These are phyloP conservation scores for Gerris lacustris DNA, from an alignment of 2,888 invertebrate genomes.

Conservation along the genomic window DNA sequence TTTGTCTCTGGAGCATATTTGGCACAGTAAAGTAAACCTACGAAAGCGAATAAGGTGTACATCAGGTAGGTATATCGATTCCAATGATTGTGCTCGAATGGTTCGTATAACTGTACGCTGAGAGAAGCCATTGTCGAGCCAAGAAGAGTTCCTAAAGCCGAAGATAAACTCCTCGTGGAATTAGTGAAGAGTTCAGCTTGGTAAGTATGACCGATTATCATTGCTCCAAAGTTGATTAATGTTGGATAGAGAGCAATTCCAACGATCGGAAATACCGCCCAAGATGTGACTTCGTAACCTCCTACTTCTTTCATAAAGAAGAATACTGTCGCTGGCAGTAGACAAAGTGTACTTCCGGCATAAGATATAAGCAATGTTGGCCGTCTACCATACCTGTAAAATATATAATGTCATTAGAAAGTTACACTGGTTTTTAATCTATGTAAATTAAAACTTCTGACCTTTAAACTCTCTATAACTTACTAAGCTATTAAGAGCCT, in stretches of 20 bases:
- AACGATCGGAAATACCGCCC: background rate
- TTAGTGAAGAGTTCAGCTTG: constrained; percentile 51
- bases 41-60: constrained; percentile 10
- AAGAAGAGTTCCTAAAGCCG: constrained; percentile 33
- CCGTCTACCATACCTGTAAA: constrained; percentile 25
- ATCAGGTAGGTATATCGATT: constrained; percentile 12
- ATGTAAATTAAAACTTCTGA: too few species aligned
- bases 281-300: background rate
- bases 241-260: background rate
- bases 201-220: constrained; percentile 31
- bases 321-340: constrained; percentile 17
- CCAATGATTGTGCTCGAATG: background rate
- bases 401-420: constrained; percentile 22
- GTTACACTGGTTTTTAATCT: too few species aligned
- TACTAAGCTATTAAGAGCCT: too few species aligned
- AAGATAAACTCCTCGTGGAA: constrained; percentile 48
- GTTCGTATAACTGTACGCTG: constrained; percentile 13
- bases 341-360: constrained; percentile 19
- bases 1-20: constrained; percentile 18
- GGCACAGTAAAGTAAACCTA: constrained; percentile 13
- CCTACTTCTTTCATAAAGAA: background rate
- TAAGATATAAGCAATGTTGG: constrained; percentile 25
- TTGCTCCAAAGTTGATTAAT: constrained; percentile 9
- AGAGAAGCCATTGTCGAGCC: constrained; percentile 9
- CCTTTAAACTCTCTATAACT: too few species aligned